Evolutionary conservation across 1,140 invertebrate genomes (phyloP).

Genomic region (Gryon sp.): DNA sequence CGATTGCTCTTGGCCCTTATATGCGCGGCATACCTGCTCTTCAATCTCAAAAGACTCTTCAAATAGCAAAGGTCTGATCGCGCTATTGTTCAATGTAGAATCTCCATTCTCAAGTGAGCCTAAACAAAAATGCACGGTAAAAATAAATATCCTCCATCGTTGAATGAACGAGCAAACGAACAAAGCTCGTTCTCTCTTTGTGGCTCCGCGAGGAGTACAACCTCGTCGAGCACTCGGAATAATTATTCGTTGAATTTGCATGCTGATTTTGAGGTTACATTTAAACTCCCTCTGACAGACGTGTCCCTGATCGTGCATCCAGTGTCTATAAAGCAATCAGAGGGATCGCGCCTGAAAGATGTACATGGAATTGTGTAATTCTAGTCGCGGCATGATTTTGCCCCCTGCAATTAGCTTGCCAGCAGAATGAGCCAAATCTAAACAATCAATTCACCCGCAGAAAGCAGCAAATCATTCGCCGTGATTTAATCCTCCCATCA

Average conservation of each 20-base stretch:
- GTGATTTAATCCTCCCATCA: conserved; percentile 36
- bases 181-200: conserved; percentile 56
- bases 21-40: neutral
- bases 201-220: conserved; percentile 42
- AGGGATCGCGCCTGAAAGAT: conserved; percentile 49
- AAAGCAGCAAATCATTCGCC: conserved; percentile 44
- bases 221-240: conserved; percentile 71
- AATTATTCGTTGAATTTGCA: conserved; percentile 77
- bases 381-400: conserved; percentile 69
- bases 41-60: conserved; percentile 24
- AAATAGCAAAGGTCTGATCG: conserved; percentile 16
- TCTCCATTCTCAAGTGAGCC: conserved; percentile 17
- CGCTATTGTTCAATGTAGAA: conserved; percentile 2
- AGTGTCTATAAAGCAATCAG: conserved; percentile 70
- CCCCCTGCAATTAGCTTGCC: conserved; percentile 70
- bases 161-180: conserved; percentile 16
- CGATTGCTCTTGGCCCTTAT: conserved; percentile 1
- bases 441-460: conserved; percentile 57
- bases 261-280: conserved; percentile 77
- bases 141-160: conserved; percentile 37
- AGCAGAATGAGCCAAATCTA: conserved; percentile 64
- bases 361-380: conserved; percentile 63
- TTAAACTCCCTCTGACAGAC: conserved; percentile 59
- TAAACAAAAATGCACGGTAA: conserved; percentile 41
- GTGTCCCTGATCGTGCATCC: conserved; percentile 16